Conservation (phyloP, 2,888 invertebrate species). For the Drepana falcataria region DNA sequence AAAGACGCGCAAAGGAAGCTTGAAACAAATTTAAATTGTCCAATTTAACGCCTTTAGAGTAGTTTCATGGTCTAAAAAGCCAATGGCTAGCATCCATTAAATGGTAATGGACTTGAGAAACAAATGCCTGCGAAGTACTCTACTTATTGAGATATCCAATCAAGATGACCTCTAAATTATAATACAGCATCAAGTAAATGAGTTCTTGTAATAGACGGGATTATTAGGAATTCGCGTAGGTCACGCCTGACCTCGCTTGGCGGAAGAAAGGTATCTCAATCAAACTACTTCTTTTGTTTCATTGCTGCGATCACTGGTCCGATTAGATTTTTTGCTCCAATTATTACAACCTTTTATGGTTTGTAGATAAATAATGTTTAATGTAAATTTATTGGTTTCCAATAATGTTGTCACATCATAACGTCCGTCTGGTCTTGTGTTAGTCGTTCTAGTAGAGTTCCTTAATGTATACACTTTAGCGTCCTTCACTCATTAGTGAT, state of each 20-base stretch:
- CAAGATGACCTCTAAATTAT: constrained; percentile 18
- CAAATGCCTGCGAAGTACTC: constrained; percentile 5
- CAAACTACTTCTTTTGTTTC: constrained; percentile 63
- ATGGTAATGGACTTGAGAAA: constrained; percentile 23
- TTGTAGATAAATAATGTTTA: constrained; percentile 11
- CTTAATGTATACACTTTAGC: too few species aligned
- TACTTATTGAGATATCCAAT: constrained; percentile 19
- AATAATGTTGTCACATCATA: too few species aligned
- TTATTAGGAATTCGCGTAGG: constrained; percentile 60
- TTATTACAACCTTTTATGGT: constrained; percentile 29
- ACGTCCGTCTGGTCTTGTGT: too few species aligned
- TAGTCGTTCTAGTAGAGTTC: too few species aligned
- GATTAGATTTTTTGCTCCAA: constrained; percentile 46
- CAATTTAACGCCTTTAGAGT: constrained; percentile 42
- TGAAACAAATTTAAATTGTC: constrained; percentile 25
- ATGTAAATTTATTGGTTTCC: not conserved
- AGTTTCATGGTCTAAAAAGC: constrained; percentile 49
- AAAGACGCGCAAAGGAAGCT: constrained; percentile 18
- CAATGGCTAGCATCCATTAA: constrained; percentile 11
- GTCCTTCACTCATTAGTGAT: too few species aligned
- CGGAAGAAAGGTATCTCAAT: constrained; percentile 66
- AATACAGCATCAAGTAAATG: constrained; percentile 18
- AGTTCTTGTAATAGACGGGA: constrained; percentile 29
- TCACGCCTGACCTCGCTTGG: constrained; percentile 67
- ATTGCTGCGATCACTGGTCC: constrained; percentile 40